Evolutionary conservation across 2,797 vertebrate species (phyloP).

Genomic region (Platyrinchus mystaceus): DNA sequence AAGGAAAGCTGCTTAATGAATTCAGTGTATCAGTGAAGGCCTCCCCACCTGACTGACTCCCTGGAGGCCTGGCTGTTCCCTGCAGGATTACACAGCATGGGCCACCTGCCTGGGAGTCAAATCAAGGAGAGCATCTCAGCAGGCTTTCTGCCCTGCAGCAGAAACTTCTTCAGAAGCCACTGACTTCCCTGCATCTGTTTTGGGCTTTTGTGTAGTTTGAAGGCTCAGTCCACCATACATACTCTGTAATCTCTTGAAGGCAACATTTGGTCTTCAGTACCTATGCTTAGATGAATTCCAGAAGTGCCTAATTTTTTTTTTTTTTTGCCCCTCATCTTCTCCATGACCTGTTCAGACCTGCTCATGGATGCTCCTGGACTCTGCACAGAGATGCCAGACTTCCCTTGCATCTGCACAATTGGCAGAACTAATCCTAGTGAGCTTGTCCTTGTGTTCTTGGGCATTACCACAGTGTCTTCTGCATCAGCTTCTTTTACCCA

Average conservation of each 20-base stretch:
- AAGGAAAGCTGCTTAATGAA: not conserved
- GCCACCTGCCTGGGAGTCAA: not conserved
- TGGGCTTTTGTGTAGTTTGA: not conserved
- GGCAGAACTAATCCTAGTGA: not conserved
- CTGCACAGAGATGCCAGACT: not conserved
- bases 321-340: not conserved
- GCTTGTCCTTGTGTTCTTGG: not conserved
- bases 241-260: not conserved
- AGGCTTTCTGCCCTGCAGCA: not conserved
- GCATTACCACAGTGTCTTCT: not conserved
- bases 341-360: not conserved
- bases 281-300: not conserved
- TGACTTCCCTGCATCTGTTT: not conserved
- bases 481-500: not conserved
- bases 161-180: not conserved
- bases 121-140: not conserved
- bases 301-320: not conserved
- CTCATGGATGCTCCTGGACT: not conserved
- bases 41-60: not conserved
- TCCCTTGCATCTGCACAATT: not conserved
- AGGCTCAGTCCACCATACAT: rapidly evolving
- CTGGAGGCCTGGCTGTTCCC: not conserved
- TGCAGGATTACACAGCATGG: not conserved
- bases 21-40: not conserved
- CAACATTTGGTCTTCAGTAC: not conserved